phyloP scores from a whole-genome alignment of 2,113 vertebrate genomes.

The Dicaeum eximium region DNA sequence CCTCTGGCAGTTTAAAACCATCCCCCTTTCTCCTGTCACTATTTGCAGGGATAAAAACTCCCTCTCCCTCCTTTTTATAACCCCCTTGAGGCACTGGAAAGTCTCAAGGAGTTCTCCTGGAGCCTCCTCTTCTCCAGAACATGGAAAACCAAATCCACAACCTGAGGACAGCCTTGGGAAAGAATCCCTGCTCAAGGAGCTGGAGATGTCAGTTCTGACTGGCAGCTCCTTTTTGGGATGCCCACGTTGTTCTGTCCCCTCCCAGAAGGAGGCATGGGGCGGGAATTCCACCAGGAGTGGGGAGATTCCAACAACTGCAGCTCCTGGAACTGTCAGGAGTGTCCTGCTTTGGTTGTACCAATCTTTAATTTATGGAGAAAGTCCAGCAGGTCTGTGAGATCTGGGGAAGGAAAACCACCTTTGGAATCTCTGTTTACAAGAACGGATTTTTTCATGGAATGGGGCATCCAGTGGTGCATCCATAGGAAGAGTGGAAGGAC shows the following conservation, averaged over 20 bases:
- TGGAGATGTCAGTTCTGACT: neutral
- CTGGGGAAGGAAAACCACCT: neutral
- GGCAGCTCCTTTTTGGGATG: neutral
- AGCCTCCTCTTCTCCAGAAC: neutral
- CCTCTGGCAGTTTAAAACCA: neutral
- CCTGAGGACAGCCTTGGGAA: neutral
- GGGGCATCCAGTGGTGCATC: neutral
- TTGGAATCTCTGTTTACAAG: neutral
- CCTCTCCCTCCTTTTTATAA: neutral
- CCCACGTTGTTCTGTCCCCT: neutral
- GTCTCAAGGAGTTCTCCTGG: neutral
- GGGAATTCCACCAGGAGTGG: rapidly evolving
- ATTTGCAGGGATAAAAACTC: neutral
- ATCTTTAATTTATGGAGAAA: neutral
- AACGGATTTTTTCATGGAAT: neutral
- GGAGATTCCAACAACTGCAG: neutral
- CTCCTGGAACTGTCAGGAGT: neutral
- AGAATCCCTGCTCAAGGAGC: neutral
- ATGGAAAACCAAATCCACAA: neutral
- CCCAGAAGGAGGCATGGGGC: neutral
- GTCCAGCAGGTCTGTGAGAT: neutral
- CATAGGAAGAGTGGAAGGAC: neutral
- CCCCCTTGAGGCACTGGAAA: neutral
- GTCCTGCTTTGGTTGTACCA: neutral
- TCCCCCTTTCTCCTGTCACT: neutral